Base-by-base conservation (phyloP, 2,113 vertebrate genomes). In the Triplophysa tibetana region DNA sequence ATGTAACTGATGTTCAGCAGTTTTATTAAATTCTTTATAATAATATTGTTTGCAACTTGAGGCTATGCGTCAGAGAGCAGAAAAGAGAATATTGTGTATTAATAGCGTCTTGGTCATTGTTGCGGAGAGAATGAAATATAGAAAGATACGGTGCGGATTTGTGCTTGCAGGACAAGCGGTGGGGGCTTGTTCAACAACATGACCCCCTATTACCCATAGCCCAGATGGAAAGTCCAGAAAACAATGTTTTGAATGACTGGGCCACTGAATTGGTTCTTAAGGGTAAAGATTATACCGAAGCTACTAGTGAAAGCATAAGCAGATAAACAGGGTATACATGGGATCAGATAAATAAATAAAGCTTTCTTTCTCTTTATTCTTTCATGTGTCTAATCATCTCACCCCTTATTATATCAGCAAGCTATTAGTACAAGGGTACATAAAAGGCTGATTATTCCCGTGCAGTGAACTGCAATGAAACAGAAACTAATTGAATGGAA, bases 341-440 rank as follows among this genome's bases (percentile, higher is more conserved):
- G 38, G 60, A 29, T 75, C 54, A 75, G 26, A 74, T 3, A 60
- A 26, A 58, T 45, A 33, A 24, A 73, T 7, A 43, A 73, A 60
- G 12, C 41, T 29, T 79, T 60, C 17, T 43, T 43, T 43, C 41
- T 43, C 41, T 43, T 50, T 78, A 69, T 72, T 69, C 24, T 43
- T 67, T 86, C 81, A 68, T 79, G n/a, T 70, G 78, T 79, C 52
- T 75, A 69, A 75, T 89, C 84, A 87, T 86, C 82, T 79, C 58
- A 75, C 23, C 23, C 61, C 70, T 74, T 58, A 24, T 75, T 48
- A 63, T 17, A 60, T 24, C 13, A 63, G 23, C 24, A 62, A 60
- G 41, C 23, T 61, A 24, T 61, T 24, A 61, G 21, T 58, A 58
- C n/a, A 58, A 9, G 17, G 19, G 7, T 58, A 58, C 16, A 21